These are phyloP conservation scores for Cydia splendana DNA, from an alignment of 1,140 invertebrate species.

Conservation along the genomic window DNA sequence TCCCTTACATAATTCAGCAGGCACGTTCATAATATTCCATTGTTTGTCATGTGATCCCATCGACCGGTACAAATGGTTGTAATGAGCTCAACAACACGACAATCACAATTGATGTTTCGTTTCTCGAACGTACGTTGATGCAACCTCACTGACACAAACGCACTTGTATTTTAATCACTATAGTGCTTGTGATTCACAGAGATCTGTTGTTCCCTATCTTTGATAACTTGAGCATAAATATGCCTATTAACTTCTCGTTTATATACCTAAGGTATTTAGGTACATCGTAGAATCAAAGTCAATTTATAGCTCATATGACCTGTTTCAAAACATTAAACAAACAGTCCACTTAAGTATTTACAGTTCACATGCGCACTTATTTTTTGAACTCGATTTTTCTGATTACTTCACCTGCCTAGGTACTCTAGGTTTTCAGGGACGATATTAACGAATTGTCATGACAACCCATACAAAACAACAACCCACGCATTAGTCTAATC, in stretches of 20 bases:
- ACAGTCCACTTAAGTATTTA: too few species aligned
- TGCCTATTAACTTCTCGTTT: neutral
- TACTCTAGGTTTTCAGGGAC: neutral
- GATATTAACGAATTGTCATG: neutral
- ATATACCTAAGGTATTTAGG: neutral
- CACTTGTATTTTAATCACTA: conserved; percentile 29
- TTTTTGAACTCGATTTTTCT: too few species aligned
- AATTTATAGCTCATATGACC: neutral
- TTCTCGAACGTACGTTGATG: conserved; percentile 51
- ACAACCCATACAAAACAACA: neutral
- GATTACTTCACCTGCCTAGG: neutral
- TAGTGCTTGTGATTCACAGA: neutral
- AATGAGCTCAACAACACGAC: conserved; percentile 66
- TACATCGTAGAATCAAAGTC: neutral
- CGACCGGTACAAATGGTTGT: conserved; percentile 51
- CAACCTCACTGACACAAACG: conserved; percentile 31
- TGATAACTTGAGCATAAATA: neutral
- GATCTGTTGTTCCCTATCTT: conserved; percentile 11
- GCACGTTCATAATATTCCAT: conserved; percentile 17
- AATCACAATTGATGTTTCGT: conserved; percentile 59
- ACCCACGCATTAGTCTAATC: neutral
- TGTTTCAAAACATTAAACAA: neutral
- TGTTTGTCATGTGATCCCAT: conserved; percentile 28
- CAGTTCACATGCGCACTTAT: too few species aligned
- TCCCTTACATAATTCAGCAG: neutral